Conservation (phyloP, 2,797 vertebrate species). For the Tolypeutes matacus region DNA sequence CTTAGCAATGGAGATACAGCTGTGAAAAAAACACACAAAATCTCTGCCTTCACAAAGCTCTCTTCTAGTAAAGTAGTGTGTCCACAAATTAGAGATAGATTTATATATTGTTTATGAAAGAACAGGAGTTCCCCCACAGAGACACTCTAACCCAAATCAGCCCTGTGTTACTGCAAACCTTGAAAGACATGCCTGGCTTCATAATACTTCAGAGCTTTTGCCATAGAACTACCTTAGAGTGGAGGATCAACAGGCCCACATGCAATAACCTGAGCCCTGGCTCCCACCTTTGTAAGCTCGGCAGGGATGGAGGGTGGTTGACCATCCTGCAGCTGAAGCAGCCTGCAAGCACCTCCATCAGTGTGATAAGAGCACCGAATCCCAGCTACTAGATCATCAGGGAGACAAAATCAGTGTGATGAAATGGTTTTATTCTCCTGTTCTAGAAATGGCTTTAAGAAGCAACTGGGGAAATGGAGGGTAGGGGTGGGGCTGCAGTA, state of each 20-base stretch:
- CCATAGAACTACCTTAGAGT: not conserved
- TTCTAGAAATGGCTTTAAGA: not conserved
- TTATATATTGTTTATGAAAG: not conserved
- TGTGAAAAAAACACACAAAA: not conserved
- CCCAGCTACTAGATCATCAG: too few species aligned
- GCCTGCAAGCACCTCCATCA: not conserved
- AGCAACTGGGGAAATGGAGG: not conserved
- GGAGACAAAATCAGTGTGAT: not conserved
- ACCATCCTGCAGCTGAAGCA: not conserved
- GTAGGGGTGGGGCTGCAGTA: not conserved
- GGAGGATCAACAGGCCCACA: not conserved
- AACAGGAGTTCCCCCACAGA: not conserved
- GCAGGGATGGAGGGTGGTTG: not conserved
- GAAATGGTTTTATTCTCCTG: not conserved
- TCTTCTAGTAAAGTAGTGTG: not conserved
- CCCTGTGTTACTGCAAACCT: not conserved
- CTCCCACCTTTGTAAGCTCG: not conserved
- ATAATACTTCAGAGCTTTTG: not conserved
- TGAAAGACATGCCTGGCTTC: not conserved
- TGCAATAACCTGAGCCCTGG: not conserved
- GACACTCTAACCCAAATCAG: not conserved
- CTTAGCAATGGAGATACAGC: not conserved
- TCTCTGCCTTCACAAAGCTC: not conserved
- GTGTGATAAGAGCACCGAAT: not conserved
- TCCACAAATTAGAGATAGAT: not conserved